Percentiles rank a stretch among this genome's conserved stretches.
Evolutionary conservation across 1,140 invertebrate genomes (phyloP).

Genomic region (Drosophila melanogaster): Release_6_plus_ISO1_MT NT_037436.4:11979001-11979500

Average conservation of each 20-base stretch:
- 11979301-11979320: conserved; percentile 38
- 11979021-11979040: conserved; percentile 49
- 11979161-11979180: background rate
- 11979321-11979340: conserved; percentile 25
- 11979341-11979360: background rate
- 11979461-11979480: background rate
- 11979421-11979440: background rate
- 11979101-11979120: conserved; percentile 5
- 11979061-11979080: conserved; percentile 57
- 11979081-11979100: conserved; percentile 18
- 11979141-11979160: background rate
- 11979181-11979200: background rate
- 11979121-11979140: background rate
- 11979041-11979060: conserved; percentile 31
- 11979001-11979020: conserved; percentile 36
- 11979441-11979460: conserved; percentile 2
- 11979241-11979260: background rate
- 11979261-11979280: conserved; percentile 13
- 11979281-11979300: background rate
- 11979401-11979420: background rate
- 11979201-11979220: conserved; percentile 3
- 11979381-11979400: conserved; percentile 19
- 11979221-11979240: conserved; percentile 24
- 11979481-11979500: conserved; percentile 36
- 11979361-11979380: conserved; percentile 10